These are phyloP conservation scores for Keiferia lycopersicella DNA, from an alignment of 2,888 invertebrate species.

Conservation along the genomic window DNA sequence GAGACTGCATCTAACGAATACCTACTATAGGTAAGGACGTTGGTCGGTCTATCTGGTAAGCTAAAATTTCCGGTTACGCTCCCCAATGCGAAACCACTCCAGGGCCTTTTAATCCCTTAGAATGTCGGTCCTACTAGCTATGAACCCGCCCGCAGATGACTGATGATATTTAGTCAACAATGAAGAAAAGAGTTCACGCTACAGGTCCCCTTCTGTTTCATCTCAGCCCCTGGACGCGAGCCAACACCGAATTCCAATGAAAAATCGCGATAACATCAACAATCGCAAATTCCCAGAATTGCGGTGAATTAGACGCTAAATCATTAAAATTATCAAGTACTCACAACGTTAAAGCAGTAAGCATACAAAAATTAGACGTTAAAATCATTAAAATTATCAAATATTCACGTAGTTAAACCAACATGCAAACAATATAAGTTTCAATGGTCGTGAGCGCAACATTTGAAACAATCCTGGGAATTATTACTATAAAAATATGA, in stretches of 20 bases:
- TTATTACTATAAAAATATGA: conserved; percentile 8
- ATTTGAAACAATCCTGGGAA: conserved; percentile 27
- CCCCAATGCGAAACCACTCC: no score
- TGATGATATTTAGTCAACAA: conserved; percentile 32
- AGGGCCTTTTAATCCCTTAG: no score
- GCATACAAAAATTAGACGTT: conserved; percentile 21
- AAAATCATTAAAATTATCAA: conserved; percentile 1
- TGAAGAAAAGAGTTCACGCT: conserved; percentile 42
- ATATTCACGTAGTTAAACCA: not conserved
- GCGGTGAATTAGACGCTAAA: conserved; percentile 23
- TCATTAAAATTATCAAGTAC: not conserved
- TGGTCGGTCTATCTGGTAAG: no score
- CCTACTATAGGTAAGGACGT: no score
- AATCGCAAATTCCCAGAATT: conserved; percentile 42
- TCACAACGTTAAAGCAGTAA: conserved; percentile 11
- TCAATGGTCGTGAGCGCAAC: not conserved
- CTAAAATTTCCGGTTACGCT: no score
- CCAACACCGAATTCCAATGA: conserved; percentile 49
- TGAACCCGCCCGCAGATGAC: no score
- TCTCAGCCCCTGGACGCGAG: conserved; percentile 42
- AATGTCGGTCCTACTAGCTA: no score
- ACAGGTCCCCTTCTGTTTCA: conserved; percentile 36
- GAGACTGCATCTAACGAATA: no score
- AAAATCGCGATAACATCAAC: conserved; percentile 41
- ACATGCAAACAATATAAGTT: conserved; percentile 24